Conservation (phyloP, 2,797 vertebrate genomes). For the Liparis tanakae region DNA sequence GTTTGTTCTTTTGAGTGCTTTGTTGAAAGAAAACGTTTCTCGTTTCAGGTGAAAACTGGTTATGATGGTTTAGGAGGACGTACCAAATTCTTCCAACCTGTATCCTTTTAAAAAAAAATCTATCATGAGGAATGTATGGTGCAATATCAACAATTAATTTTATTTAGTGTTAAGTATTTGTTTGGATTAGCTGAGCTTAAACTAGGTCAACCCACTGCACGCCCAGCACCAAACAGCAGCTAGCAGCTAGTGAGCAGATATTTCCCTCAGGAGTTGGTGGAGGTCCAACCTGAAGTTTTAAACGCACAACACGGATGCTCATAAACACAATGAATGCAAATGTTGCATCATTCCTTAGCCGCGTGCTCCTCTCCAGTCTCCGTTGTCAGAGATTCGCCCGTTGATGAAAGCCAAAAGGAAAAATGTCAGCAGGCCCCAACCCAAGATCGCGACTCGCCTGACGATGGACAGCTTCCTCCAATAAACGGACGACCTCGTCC, state of each 20-base stretch:
- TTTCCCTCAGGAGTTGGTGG: neutral
- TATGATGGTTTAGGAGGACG: slow-evolving; percentile 95
- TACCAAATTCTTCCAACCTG: slow-evolving; percentile 94
- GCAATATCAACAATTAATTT: neutral
- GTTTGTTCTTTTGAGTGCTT: neutral
- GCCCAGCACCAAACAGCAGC: neutral
- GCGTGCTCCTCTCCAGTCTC: slow-evolving; percentile 80
- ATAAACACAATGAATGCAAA: neutral
- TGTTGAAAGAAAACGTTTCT: slow-evolving; percentile 23
- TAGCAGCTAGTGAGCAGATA: neutral
- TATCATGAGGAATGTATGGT: neutral
- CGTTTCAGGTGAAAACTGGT: slow-evolving; percentile 87
- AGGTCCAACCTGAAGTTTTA: neutral
- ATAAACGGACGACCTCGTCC: slow-evolving; percentile 45
- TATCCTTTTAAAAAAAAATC: slow-evolving; percentile 85
- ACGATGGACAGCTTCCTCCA: slow-evolving; percentile 89
- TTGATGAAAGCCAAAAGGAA: slow-evolving; percentile 87
- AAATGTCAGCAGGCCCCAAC: slow-evolving; percentile 79
- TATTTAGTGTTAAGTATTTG: neutral
- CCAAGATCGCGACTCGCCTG: slow-evolving; percentile 70
- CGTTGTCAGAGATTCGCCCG: slow-evolving; percentile 85
- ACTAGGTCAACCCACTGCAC: neutral
- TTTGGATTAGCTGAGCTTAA: neutral
- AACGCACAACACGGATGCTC: neutral
- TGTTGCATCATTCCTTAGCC: slow-evolving; percentile 56